A percentile compares a stretch with the other conserved stretches of the same genome.
phyloP scores from a whole-genome alignment of 2,797 vertebrate species.

The Acridotheres tristis region DNA sequence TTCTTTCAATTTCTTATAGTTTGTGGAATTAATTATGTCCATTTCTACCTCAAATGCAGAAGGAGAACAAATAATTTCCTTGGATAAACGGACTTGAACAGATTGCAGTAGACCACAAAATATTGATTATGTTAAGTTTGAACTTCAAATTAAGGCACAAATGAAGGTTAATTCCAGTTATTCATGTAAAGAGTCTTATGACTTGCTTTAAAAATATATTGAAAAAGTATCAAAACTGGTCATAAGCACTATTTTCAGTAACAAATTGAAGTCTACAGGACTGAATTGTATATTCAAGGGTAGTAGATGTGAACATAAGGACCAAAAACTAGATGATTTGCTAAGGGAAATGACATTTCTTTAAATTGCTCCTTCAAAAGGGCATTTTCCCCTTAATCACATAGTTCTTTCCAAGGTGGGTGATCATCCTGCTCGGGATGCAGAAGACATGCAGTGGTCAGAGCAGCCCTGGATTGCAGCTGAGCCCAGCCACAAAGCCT shows the following conservation, averaged over 20 bases:
- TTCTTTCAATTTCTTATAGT: neutral
- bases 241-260: slow-evolving; percentile 15
- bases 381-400: neutral
- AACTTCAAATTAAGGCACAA: slow-evolving; percentile 67
- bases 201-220: slow-evolving; percentile 36
- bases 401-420: neutral
- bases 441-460: neutral
- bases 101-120: slow-evolving; percentile 43
- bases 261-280: slow-evolving; percentile 5
- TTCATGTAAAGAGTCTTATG: neutral
- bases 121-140: slow-evolving; percentile 66
- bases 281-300: neutral
- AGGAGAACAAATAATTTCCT: slow-evolving; percentile 33
- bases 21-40: slow-evolving; percentile 14
- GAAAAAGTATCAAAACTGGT: slow-evolving; percentile 12
- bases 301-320: neutral
- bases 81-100: slow-evolving; percentile 40
- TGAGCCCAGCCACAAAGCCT: neutral
- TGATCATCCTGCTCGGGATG: neutral
- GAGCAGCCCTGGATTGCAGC: neutral
- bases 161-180: slow-evolving; percentile 61
- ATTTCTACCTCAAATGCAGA: slow-evolving; percentile 22
- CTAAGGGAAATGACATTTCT: slow-evolving; percentile 25
- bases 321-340: neutral
- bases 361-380: neutral